Evolutionary conservation across 2,113 vertebrate genomes (phyloP), one percentile per base, ranked within the genome.

Genomic region (Sinocyclocheilus maitianheensis): DNA sequence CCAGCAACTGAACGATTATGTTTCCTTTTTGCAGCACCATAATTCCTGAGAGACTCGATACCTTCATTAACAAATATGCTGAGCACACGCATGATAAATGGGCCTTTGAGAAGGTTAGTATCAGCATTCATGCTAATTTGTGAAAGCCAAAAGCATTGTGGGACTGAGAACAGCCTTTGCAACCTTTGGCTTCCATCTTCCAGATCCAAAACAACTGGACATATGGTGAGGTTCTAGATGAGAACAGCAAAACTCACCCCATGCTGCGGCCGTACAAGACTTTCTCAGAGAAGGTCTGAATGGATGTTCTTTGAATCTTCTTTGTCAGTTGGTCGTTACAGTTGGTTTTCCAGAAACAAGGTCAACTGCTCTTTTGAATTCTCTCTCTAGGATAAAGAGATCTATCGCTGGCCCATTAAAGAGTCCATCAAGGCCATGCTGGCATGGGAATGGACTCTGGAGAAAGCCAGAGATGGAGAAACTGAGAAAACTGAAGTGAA

Each of bases 131-230:
- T 16, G 4, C 10, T 51, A 51, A 26, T 53, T 34, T 62, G 12
- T 48, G 53, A 2, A 78, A 84, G 0, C 0, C 65, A 22, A 34
- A 16, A 14, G 3, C n/a, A 48, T 53, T 63, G 37, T 11, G 55
- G n/a, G 53, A 2, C 22, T 37, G 14, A 24, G 3, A 34, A 53
- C 22, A 46, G 20, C 5, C 2, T 43, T 72, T 40, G 58, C 48
- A 75, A 62, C 1, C 12, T 63, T 78, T 72, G 22, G n/a, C 3
- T 84, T 9, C 69, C 16, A 84, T 82, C 80, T 88, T 89, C 58
- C 90, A 98, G 97, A 97, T 97, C 86, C 97, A 98, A 93, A 98
- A 97, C 93, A 98, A 97, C 92, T 98, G 97, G 97, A 95, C 95
- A 5, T 98, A 97, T 0, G 97, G 96, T 26, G 97, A 98, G 80